A percentile compares a stretch with the other conserved stretches of the same genome.
Evolutionary conservation across 2,797 vertebrate species (phyloP).

Genomic region (Holocentrus rufus): DNA sequence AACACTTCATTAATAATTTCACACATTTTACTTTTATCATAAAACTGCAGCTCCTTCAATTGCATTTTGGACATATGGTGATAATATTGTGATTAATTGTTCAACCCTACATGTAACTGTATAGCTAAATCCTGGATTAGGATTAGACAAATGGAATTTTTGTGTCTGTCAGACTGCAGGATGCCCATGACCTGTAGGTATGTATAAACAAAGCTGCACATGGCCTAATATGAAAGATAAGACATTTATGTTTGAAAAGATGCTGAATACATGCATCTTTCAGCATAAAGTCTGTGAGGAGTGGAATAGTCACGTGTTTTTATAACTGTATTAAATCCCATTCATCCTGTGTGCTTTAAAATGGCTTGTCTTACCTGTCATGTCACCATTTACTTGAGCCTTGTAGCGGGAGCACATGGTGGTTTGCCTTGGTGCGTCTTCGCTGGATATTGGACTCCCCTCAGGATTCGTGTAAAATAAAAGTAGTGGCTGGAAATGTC

Average conservation of each 20-base stretch:
- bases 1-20: no score
- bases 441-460: slow-evolving; percentile 91
- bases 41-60: no score
- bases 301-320: not conserved
- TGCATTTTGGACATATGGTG: no score
- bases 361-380: slow-evolving; percentile 78
- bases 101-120: no score
- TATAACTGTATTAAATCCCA: not conserved
- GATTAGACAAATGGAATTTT: no score
- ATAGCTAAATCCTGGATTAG: no score
- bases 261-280: not conserved
- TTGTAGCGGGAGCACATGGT: slow-evolving; percentile 91
- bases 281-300: not conserved
- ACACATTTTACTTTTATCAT: no score
- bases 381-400: slow-evolving; percentile 83
- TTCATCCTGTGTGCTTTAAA: not conserved
- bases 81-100: no score
- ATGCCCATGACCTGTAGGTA: not conserved
- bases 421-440: slow-evolving; percentile 93
- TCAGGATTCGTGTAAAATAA: slow-evolving; percentile 96
- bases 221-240: not conserved
- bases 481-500: slow-evolving; percentile 96
- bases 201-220: not conserved
- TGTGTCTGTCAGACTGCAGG: not conserved
- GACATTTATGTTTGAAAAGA: not conserved